These are phyloP conservation scores for Podocnemis expansa DNA, from an alignment of 2,113 vertebrate genomes.

Conservation along the genomic window DNA sequence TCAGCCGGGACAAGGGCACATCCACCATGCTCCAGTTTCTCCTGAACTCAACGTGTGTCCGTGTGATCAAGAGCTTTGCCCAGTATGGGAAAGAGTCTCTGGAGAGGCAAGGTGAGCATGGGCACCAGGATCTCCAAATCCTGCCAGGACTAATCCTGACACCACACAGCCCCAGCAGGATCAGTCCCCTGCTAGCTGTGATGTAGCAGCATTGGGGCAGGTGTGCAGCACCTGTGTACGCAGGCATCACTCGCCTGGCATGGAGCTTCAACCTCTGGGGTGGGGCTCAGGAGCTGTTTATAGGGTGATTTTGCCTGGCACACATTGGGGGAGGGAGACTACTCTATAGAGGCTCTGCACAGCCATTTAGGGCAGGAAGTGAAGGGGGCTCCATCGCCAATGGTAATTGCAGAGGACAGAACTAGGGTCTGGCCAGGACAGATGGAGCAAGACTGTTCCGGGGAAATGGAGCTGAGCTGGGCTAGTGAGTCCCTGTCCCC, in stretches of 20 bases:
- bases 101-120: background rate
- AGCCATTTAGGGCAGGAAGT: background rate
- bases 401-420: background rate
- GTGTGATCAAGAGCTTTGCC: background rate
- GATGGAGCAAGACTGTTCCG: background rate
- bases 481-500: background rate
- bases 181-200: too few relatives aligned
- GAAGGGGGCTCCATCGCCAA: background rate
- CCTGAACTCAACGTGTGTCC: background rate
- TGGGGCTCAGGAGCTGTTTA: too few relatives aligned
- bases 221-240: too few relatives aligned
- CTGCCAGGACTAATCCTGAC: too few relatives aligned
- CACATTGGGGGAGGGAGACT: background rate
- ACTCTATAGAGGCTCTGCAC: background rate
- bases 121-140: too few relatives aligned
- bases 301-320: background rate
- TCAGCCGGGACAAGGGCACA: background rate
- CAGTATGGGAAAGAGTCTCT: background rate
- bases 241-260: too few relatives aligned
- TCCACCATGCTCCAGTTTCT: background rate
- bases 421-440: background rate
- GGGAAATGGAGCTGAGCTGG: background rate
- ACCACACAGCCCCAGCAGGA: too few relatives aligned
- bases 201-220: too few relatives aligned
- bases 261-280: too few relatives aligned